phyloP scores from a whole-genome alignment of 2,113 vertebrate species.

The Ammodytes marinus region DNA sequence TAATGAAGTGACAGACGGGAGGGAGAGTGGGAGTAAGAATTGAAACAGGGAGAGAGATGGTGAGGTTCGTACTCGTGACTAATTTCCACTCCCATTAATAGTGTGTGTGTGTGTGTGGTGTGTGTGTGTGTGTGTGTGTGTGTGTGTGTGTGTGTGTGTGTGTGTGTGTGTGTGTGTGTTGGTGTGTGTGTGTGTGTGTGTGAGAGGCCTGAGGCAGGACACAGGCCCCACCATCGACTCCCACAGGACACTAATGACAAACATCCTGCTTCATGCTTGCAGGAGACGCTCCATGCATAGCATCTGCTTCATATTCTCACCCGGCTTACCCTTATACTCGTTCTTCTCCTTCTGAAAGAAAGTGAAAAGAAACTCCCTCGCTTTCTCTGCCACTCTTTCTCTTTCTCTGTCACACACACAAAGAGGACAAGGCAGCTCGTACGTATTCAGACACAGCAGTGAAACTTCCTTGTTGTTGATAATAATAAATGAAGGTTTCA shows the following conservation, averaged over 20 bases:
- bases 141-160: constrained; percentile 33
- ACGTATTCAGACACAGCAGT: constrained; percentile 28
- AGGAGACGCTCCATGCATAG: constrained; percentile 43
- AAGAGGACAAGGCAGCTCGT: neutral
- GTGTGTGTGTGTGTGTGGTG: constrained; percentile 27
- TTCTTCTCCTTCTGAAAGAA: constrained; percentile 43
- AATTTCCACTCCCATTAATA: constrained; percentile 53
- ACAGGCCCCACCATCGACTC: constrained; percentile 41
- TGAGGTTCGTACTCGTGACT: constrained; percentile 25
- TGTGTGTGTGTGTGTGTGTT: constrained; percentile 32
- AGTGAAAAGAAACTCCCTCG: constrained; percentile 20
- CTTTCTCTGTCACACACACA: constrained; percentile 3
- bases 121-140: constrained; percentile 33
- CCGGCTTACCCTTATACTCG: constrained; percentile 17
- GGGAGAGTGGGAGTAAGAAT: neutral
- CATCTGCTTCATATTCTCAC: constrained; percentile 54
- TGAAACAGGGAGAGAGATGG: constrained; percentile 1
- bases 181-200: neutral
- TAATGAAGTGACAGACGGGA: constrained; percentile 18
- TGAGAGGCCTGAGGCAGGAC: constrained; percentile 48
- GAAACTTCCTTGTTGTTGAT: constrained; percentile 37
- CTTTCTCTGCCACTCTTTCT: neutral
- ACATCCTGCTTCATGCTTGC: constrained; percentile 65
- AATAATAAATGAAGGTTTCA: constrained; percentile 41
- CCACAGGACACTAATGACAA: constrained; percentile 68